Base-by-base conservation (phyloP, 2,797 vertebrate genomes). In the Lophura swinhoii region DNA sequence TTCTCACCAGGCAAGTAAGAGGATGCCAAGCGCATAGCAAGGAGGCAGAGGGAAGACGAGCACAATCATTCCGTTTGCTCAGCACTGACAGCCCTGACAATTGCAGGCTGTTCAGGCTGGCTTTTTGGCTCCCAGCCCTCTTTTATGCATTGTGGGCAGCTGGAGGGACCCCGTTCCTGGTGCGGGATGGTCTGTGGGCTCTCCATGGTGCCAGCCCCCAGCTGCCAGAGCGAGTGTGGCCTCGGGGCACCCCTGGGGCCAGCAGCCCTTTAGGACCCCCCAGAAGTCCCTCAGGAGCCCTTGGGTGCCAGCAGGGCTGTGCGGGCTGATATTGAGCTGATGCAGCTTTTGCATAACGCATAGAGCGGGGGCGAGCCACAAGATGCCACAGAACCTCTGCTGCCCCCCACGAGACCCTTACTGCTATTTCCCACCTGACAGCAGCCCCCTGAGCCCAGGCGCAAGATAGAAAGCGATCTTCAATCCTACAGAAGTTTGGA, bases 21-120 rank as follows among this genome's bases (percentile, higher is more conserved):
- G 1, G 16, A 35, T 4, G 41, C 16, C 46, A 29, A 60, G 64
- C 0, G 0, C 0, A 0, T 55, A 39, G 8, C 44, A 6, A 22
- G 35, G 31, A 46, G 44, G 44, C 5, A 4, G 10, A 0, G n/a
- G 22, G 23, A 37, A 23, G 46, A 49, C 1, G 20, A 49, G 29
- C 14, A 14, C 1, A 4, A 23, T 6, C 31, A 29, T 17, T 23
- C 29, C 9, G 63, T 31, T 66, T 44, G 63, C 63, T 66, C 41
- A 8, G 63, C 29, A 18, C 33, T 75, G 44, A 18, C 74, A 80
- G 44, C 51, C 33, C 79, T 62, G 39, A 12, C 4, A 0, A 14
- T 17, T 1, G 1, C 2, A 1, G 24, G 24, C 28, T 56, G 49
- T 66, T 33, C 9, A 2, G 1, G 26, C 6, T 24, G 79, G 62